Percentiles rank a stretch among this genome's conserved stretches.
These are phyloP conservation scores for Popillia japonica DNA, from an alignment of 1,140 invertebrate genomes.

Conservation along the genomic window DNA sequence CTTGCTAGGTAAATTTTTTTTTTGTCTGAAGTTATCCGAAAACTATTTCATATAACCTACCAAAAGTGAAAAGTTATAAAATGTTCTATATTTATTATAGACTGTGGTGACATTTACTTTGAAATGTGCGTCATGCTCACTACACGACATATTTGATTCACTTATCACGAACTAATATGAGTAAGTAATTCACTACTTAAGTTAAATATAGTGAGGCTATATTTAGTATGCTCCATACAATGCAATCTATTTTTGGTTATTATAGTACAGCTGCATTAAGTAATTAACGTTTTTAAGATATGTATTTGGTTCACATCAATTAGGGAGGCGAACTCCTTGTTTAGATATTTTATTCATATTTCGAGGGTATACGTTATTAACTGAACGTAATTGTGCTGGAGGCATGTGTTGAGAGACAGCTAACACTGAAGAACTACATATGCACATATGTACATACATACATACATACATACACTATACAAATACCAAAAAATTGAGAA, in stretches of 20 bases:
- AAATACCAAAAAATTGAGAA: too few relatives aligned
- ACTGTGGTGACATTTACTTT: neutral
- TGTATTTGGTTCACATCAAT: constrained; percentile 7
- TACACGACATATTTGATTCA: neutral
- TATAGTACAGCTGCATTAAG: constrained; percentile 18
- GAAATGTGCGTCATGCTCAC: neutral
- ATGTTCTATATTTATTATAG: neutral
- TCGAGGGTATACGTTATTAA: neutral
- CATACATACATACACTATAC: too few relatives aligned
- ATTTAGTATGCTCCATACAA: constrained; percentile 29
- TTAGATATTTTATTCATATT: constrained; percentile 1
- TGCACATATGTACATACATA: too few relatives aligned
- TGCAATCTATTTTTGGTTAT: constrained; percentile 29
- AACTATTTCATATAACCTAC: neutral
- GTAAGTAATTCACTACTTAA: neutral
- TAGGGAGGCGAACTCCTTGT: constrained; percentile 8
- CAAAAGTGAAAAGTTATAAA: neutral
- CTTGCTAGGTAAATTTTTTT: neutral
- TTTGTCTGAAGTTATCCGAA: too few relatives aligned
- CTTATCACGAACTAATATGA: constrained; percentile 21
- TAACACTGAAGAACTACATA: too few relatives aligned
- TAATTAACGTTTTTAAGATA: constrained; percentile 21
- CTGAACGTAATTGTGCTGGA: neutral
- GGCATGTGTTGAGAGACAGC: neutral
- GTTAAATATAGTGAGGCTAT: constrained; percentile 4